These are phyloP conservation scores for Epirrhoe tristata DNA, from an alignment of 2,888 invertebrate genomes.

Conservation along the genomic window DNA sequence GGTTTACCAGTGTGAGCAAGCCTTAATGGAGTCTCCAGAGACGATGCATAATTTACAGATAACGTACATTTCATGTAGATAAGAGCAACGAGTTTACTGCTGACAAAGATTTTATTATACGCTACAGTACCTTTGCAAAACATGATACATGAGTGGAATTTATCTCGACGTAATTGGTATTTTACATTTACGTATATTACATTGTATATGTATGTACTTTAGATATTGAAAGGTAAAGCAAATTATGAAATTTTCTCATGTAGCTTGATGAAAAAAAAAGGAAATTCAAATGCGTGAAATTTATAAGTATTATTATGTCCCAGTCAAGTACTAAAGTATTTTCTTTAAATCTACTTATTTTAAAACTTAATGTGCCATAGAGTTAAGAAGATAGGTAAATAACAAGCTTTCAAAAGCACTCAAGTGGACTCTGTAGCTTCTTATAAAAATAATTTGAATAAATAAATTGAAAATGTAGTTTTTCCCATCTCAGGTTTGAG, in stretches of 20 bases:
- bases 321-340: not conserved
- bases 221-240: no score
- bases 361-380: not conserved
- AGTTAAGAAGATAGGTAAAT: constrained; percentile 7
- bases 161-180: not conserved
- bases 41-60: constrained; percentile 33
- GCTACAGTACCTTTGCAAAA: constrained; percentile 4
- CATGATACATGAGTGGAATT: not conserved
- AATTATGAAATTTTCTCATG: no score
- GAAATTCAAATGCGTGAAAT: no score
- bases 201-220: no score
- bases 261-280: no score
- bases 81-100: constrained; percentile 22
- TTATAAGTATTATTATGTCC: no score
- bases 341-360: not conserved
- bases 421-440: constrained; percentile 1
- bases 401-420: constrained; percentile 1
- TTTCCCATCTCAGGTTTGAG: not conserved
- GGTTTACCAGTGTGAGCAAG: constrained; percentile 17
- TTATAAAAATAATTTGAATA: constrained; percentile 16
- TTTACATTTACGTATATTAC: no score
- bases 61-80: constrained; percentile 23
- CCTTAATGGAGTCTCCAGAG: constrained; percentile 25
- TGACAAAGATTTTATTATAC: constrained; percentile 27
- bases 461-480: constrained; percentile 15